Evolutionary conservation across 2,113 vertebrate species (phyloP).

Genomic region (Tauraco erythrolophus): DNA sequence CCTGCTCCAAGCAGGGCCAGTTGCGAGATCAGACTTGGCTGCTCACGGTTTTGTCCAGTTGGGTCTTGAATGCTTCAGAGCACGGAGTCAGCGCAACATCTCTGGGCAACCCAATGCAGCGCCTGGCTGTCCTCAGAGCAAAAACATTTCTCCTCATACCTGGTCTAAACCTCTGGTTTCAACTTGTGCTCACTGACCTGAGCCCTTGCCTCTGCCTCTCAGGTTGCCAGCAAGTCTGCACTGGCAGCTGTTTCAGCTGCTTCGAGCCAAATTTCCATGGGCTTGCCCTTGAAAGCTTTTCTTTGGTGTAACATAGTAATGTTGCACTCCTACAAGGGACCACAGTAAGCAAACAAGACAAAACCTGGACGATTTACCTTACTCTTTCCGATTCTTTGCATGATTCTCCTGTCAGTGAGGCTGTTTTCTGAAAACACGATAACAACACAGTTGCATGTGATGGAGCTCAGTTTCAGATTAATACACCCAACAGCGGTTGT

Average conservation of each 20-base stretch:
- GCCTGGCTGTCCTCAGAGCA: neutral
- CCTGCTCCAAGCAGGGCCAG: neutral
- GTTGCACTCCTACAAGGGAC: neutral
- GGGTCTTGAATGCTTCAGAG: neutral
- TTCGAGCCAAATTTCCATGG: neutral
- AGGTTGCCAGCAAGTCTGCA: neutral
- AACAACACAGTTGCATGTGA: neutral
- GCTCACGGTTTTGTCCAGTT: neutral
- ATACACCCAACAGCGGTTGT: neutral
- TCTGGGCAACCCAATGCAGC: accelerated
- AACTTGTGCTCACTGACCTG: neutral
- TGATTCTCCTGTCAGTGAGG: neutral
- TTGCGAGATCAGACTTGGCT: neutral
- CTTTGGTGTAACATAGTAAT: neutral
- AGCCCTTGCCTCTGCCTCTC: neutral
- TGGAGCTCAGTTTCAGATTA: neutral
- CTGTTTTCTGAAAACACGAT: neutral
- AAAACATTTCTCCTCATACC: neutral
- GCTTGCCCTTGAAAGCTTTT: neutral
- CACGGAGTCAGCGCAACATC: neutral
- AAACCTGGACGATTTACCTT: neutral
- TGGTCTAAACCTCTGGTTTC: neutral
- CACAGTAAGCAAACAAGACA: neutral
- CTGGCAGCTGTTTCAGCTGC: neutral
- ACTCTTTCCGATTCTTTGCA: neutral